Evolutionary conservation across 2,113 vertebrate species (phyloP), one percentile per base, ranked within the genome.

Genomic region (Tachuris rubrigastra): DNA sequence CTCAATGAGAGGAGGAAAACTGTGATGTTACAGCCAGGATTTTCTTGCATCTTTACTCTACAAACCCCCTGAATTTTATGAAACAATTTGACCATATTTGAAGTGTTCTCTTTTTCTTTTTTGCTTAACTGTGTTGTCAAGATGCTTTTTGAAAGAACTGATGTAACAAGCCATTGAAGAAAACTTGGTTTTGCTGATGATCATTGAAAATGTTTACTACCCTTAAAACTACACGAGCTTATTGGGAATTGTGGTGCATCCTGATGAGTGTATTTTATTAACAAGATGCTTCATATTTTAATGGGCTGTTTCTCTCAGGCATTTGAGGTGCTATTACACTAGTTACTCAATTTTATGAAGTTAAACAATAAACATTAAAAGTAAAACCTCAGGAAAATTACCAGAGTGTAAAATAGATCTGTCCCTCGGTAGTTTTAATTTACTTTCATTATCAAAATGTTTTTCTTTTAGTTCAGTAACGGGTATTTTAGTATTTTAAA

Each of bases 311-410:
- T 71, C 21, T 87, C 76, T 74, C 56, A 33, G 75, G 72, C 73
- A n/a, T 89, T 91, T 90, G 85, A 95, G 76, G 50, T 91, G 79
- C 75, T 74, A 14, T 92, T 92, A 77, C 69, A 63, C 72, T 87
- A 66, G 75, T 93, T 97, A 87, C 49, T 97, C 56, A 88, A 89
- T 97, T 97, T 97, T 96, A 97, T 96, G 87, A 97, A 96, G 73
- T 93, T 58, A 87, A 95, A 93, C 67, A 95, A 87, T 94, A 96
- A 97, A 97, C 93, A 91, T 90, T 96, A 96, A 82, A 90, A 97
- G 65, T 92, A 91, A 93, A 89, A 93, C 80, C 90, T 95, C 75
- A 73, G 84, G 79, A 90, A 87, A 90, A 56, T 90, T 92, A 86
- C 76, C 33, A 59, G 78, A 72, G 63, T 93, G 46, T 87, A 88